Percentiles rank a stretch among this genome's conserved stretches.
Conservation (phyloP, 1,140 invertebrate genomes). For the Rhopalosiphum padi region DNA sequence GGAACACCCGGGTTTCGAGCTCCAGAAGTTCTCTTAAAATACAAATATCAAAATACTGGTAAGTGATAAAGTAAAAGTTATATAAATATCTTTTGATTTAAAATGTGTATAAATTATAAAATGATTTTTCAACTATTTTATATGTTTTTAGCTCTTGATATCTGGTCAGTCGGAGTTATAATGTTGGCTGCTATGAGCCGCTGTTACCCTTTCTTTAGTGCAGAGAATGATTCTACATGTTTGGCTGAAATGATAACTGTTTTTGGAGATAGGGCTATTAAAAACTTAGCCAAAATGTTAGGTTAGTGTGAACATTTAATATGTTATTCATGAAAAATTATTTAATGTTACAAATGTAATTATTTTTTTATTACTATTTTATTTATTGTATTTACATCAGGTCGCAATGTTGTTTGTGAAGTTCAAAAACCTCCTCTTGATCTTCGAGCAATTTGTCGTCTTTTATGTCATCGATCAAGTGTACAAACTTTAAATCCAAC, state of each 20-base stretch:
- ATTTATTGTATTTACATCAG: slow-evolving; percentile 9
- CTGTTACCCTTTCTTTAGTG: slow-evolving; percentile 84
- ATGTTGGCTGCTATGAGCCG: slow-evolving; percentile 80
- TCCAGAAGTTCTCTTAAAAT: slow-evolving; percentile 85
- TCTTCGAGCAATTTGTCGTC: slow-evolving; percentile 47
- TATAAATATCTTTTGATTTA: not conserved
- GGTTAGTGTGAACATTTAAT: slow-evolving; percentile 65
- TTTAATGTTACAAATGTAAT: not conserved
- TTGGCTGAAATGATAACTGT: slow-evolving; percentile 83
- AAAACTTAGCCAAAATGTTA: slow-evolving; percentile 73
- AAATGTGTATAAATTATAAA: not conserved
- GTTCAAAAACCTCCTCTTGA: slow-evolving; percentile 51
- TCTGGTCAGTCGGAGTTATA: slow-evolving; percentile 90
- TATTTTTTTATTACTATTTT: slow-evolving; percentile 13
- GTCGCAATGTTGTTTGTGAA: slow-evolving; percentile 53
- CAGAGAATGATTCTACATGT: slow-evolving; percentile 80
- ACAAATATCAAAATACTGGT: slow-evolving; percentile 77
- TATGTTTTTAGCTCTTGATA: slow-evolving; percentile 75
- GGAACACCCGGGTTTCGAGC: slow-evolving; percentile 91
- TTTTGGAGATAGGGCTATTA: slow-evolving; percentile 76
- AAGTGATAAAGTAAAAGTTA: slow-evolving; percentile 54
- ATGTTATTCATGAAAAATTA: too few species aligned
- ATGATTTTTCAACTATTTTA: not conserved
- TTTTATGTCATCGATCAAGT: slow-evolving; percentile 44
- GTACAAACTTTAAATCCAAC: slow-evolving; percentile 30